phyloP scores from a whole-genome alignment of 2,797 vertebrate genomes.

The Ciconia nigra region DNA sequence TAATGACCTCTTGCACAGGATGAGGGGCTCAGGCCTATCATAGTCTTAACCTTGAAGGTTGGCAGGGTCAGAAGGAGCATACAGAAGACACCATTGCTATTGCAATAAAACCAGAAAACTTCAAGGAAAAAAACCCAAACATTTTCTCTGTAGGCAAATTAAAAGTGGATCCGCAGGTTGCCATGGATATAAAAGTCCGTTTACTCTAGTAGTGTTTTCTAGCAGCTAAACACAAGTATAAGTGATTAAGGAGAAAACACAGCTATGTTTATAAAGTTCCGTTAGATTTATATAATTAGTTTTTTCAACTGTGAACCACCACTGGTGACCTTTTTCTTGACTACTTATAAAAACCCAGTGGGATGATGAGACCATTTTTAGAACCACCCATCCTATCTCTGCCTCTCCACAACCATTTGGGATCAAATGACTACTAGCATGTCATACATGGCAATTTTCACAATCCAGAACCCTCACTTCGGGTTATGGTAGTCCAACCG shows the following conservation, averaged over 20 bases:
- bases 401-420: not conserved
- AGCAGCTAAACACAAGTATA: conserved; percentile 7
- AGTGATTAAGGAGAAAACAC: conserved; percentile 16
- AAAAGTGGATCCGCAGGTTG: conserved; percentile 30
- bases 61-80: not conserved
- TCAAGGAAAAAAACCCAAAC: not conserved
- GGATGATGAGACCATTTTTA: not conserved
- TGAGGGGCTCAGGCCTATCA: not conserved
- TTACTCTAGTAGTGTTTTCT: conserved; percentile 28
- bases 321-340: not conserved
- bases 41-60: not conserved
- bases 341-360: not conserved
- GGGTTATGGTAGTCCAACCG: not conserved
- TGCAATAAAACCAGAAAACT: not conserved
- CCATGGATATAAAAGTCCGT: conserved; percentile 36
- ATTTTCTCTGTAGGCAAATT: conserved; percentile 16
- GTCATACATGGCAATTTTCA: not conserved
- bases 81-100: not conserved
- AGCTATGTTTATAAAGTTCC: not conserved
- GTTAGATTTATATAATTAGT: not conserved
- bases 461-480: not conserved
- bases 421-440: not conserved
- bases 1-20: not conserved
- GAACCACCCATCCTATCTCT: not conserved
- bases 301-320: not conserved